These are phyloP conservation scores for Galeruca laticollis DNA, from an alignment of 2,888 invertebrate species.

Conservation along the genomic window DNA sequence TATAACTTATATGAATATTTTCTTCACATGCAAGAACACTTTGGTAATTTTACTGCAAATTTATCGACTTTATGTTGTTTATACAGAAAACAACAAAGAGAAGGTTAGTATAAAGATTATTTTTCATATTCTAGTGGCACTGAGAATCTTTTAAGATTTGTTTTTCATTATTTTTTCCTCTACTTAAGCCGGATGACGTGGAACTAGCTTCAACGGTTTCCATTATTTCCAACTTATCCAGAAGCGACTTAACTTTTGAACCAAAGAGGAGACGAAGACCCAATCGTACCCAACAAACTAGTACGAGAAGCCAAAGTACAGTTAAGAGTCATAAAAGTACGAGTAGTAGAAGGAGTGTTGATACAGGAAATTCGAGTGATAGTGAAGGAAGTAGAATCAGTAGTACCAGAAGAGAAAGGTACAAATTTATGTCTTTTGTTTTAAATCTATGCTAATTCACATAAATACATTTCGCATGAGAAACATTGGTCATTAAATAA, in stretches of 20 bases:
- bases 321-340: conserved; percentile 29
- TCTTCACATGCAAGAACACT: conserved; percentile 94
- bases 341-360: conserved; percentile 40
- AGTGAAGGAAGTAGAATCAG: conserved; percentile 48
- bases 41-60: conserved; percentile 89
- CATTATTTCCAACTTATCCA: conserved; percentile 66
- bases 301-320: conserved; percentile 30
- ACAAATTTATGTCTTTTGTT: neutral
- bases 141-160: conserved; percentile 54
- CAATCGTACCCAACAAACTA: conserved; percentile 22
- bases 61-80: conserved; percentile 82
- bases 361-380: conserved; percentile 49
- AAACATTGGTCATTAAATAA: too few species aligned
- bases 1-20: conserved; percentile 95
- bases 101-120: conserved; percentile 57
- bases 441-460: too few species aligned
- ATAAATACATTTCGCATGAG: too few species aligned
- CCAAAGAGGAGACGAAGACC: conserved; percentile 57
- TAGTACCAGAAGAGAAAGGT: conserved; percentile 37
- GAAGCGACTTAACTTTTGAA: conserved; percentile 59
- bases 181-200: conserved; percentile 24
- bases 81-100: conserved; percentile 73
- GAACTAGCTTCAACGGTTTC: conserved; percentile 66
- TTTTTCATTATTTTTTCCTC: conserved; percentile 54
- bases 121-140: neutral